Evolutionary conservation across 2,113 vertebrate genomes (phyloP).

Genomic region (Rissa tridactyla): DNA sequence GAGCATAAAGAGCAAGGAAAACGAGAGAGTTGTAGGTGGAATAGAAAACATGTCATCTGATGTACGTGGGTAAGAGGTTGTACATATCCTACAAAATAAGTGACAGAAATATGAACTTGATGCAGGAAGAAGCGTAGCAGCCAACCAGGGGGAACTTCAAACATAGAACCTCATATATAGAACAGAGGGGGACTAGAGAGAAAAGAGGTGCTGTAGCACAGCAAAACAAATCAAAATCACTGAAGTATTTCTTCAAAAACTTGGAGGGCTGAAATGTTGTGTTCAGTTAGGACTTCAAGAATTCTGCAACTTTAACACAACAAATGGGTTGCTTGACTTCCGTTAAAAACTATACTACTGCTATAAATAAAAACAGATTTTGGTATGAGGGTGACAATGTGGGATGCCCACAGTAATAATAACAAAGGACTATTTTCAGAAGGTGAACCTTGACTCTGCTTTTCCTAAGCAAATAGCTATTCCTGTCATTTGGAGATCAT

Average conservation of each 20-base stretch:
- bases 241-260: neutral
- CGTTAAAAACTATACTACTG: neutral
- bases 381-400: neutral
- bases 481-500: constrained; percentile 23
- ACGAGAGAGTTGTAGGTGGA: neutral
- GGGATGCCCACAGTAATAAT: neutral
- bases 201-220: neutral
- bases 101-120: neutral
- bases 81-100: neutral
- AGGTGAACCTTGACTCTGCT: neutral
- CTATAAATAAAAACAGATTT: neutral
- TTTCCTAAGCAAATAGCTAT: neutral
- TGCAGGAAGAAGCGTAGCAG: neutral
- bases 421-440: neutral
- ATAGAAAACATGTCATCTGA: neutral
- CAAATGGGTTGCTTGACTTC: neutral
- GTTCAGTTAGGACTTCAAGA: neutral
- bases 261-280: neutral
- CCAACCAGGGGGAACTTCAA: neutral
- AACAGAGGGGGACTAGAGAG: neutral
- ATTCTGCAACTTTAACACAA: neutral
- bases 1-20: neutral
- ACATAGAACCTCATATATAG: neutral
- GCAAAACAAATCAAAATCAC: neutral
- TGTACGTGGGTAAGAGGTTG: neutral